These are phyloP conservation scores for Pogonomyrmex californicus DNA, from an alignment of 1,140 invertebrate genomes.

Conservation along the genomic window DNA sequence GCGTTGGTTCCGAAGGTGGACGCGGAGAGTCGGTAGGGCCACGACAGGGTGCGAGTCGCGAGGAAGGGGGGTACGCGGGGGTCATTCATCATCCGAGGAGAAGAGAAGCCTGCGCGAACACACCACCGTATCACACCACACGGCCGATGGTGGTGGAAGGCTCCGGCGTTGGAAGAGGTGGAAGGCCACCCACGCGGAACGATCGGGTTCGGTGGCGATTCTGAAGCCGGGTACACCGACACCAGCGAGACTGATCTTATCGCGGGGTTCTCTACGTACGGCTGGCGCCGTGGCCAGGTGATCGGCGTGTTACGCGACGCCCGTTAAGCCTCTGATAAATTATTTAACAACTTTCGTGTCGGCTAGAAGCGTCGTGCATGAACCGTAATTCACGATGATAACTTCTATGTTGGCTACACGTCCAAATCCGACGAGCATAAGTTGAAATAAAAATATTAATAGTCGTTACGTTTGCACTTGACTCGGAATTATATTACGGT, in stretches of 20 bases:
- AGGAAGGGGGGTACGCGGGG: slow-evolving; percentile 58
- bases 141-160: slow-evolving; percentile 59
- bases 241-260: slow-evolving; percentile 54
- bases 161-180: slow-evolving; percentile 64
- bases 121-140: slow-evolving; percentile 20
- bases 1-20: slow-evolving; percentile 61
- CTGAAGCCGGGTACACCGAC: slow-evolving; percentile 52
- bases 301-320: slow-evolving; percentile 39
- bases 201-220: slow-evolving; percentile 76
- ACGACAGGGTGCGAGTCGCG: slow-evolving; percentile 55
- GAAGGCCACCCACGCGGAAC: slow-evolving; percentile 82
- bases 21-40: slow-evolving; percentile 66
- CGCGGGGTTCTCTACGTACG: slow-evolving; percentile 27
- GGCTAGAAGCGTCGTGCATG: background rate
- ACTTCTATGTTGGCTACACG: background rate
- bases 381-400: background rate
- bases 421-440: background rate
- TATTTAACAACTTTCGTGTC: slow-evolving; percentile 24
- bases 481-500: background rate
- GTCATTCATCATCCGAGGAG: slow-evolving; percentile 79
- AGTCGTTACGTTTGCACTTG: background rate
- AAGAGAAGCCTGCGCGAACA: slow-evolving; percentile 65
- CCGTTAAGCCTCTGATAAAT: slow-evolving; percentile 9
- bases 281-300: slow-evolving; percentile 34
- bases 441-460: background rate